Conservation (phyloP, 2,888 invertebrate genomes). For the Drymonia ruficornis region DNA sequence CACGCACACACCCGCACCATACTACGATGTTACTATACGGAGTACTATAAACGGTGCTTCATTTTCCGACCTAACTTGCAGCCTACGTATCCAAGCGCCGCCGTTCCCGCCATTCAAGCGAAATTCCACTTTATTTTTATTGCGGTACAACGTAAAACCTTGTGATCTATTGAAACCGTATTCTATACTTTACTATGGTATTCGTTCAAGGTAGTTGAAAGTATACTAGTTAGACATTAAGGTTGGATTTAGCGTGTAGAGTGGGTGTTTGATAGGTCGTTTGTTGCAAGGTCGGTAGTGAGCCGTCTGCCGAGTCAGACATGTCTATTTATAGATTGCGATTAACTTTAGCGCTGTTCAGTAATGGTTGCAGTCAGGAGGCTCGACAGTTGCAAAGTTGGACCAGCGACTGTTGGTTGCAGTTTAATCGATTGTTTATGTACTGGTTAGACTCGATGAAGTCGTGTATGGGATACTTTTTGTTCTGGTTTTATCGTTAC, state of each 20-base stretch:
- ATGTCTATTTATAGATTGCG: conserved; percentile 76
- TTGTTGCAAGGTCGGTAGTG: conserved; percentile 39
- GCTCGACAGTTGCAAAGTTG: conserved; percentile 42
- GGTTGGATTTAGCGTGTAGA: conserved; percentile 27
- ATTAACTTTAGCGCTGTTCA: conserved; percentile 61
- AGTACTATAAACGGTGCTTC: conserved; percentile 79
- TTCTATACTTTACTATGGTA: conserved; percentile 33
- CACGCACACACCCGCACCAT: conserved; percentile 46
- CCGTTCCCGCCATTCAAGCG: conserved; percentile 25
- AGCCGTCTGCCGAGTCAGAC: conserved; percentile 76
- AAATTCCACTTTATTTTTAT: conserved; percentile 44
- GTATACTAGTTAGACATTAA: conserved; percentile 21
- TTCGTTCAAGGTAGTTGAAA: conserved; percentile 9
- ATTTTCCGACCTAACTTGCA: conserved; percentile 73
- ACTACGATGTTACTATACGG: conserved; percentile 77
- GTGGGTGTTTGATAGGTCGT: conserved; percentile 35
- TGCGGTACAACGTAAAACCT: conserved; percentile 38
- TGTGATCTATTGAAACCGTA: conserved; percentile 34
- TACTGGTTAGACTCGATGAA: conserved; percentile 38
- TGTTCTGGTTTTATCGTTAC: conserved; percentile 6
- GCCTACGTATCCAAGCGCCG: conserved; percentile 54
- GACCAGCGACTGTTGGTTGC: conserved; percentile 41
- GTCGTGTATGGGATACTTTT: conserved; percentile 23
- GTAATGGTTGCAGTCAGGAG: conserved; percentile 51
- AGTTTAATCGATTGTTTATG: conserved; percentile 55